A percentile compares a stretch with the other conserved stretches of the same genome.
These are phyloP conservation scores for Ictidomys tridecemlineatus DNA, from an alignment of 2,113 vertebrate species.

Conservation along the genomic window DNA sequence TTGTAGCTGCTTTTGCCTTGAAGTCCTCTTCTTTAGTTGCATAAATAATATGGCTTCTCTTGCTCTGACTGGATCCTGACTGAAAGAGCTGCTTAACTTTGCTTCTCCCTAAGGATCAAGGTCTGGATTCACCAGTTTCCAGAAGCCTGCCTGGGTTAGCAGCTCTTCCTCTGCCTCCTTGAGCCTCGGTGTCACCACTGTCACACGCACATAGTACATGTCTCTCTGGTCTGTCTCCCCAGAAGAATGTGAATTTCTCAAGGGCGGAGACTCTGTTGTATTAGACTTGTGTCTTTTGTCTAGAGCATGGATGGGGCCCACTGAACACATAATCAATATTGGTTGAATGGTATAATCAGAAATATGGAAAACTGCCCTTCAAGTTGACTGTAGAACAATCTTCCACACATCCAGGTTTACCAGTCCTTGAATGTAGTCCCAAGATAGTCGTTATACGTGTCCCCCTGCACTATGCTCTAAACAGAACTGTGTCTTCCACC, in stretches of 20 bases:
- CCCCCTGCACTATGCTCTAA: neutral
- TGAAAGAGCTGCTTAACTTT: neutral
- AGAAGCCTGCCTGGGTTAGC: neutral
- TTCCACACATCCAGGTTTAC: neutral
- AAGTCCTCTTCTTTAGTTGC: neutral
- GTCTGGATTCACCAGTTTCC: neutral
- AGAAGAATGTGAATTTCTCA: neutral
- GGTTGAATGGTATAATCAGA: neutral
- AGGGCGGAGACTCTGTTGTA: neutral
- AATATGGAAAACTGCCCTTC: neutral
- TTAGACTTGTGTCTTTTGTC: neutral
- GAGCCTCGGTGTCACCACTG: neutral
- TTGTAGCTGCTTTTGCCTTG: neutral
- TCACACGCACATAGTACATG: neutral
- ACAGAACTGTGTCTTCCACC: neutral
- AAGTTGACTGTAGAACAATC: neutral
- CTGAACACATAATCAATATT: neutral
- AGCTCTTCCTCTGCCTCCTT: neutral
- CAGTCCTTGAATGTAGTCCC: neutral
- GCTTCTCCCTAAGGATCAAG: neutral
- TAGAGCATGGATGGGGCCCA: neutral
- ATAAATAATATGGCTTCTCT: neutral
- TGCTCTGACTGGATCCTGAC: neutral
- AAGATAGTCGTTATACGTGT: neutral
- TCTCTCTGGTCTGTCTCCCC: neutral